These are phyloP conservation scores for Ophioninae sp. DNA, from an alignment of 2,888 invertebrate species.

Conservation along the genomic window DNA sequence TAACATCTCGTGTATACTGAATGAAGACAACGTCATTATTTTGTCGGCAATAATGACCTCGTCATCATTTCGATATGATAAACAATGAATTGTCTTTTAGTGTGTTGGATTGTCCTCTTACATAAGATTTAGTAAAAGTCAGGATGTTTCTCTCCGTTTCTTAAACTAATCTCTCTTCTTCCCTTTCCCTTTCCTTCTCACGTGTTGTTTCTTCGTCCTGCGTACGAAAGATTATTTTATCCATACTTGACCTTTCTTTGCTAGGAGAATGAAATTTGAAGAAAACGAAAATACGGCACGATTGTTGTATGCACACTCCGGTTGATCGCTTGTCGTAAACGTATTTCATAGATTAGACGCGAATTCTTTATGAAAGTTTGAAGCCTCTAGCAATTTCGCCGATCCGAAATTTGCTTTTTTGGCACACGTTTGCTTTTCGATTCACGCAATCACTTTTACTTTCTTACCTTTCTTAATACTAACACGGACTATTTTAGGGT, in stretches of 20 bases:
- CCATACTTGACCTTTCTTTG: background rate
- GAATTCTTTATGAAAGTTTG: background rate
- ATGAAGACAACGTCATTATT: background rate
- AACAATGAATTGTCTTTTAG: background rate
- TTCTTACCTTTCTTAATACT: slow-evolving; percentile 9
- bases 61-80: no score
- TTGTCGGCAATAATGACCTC: no score
- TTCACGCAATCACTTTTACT: slow-evolving; percentile 32
- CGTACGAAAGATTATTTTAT: background rate
- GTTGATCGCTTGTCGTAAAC: background rate
- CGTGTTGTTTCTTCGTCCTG: background rate
- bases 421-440: slow-evolving; percentile 54
- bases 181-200: background rate
- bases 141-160: background rate
- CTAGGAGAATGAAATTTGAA: background rate
- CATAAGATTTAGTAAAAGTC: slow-evolving; percentile 11
- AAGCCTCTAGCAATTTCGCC: slow-evolving; percentile 13
- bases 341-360: slow-evolving; percentile 29
- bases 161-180: background rate
- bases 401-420: slow-evolving; percentile 29
- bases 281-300: slow-evolving; percentile 3
- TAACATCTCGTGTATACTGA: background rate
- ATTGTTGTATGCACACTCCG: background rate
- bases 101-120: slow-evolving; percentile 19
- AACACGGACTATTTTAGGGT: slow-evolving; percentile 14